phyloP scores from a whole-genome alignment of 2,797 vertebrate genomes.

The Macroramphosus scolopax region DNA sequence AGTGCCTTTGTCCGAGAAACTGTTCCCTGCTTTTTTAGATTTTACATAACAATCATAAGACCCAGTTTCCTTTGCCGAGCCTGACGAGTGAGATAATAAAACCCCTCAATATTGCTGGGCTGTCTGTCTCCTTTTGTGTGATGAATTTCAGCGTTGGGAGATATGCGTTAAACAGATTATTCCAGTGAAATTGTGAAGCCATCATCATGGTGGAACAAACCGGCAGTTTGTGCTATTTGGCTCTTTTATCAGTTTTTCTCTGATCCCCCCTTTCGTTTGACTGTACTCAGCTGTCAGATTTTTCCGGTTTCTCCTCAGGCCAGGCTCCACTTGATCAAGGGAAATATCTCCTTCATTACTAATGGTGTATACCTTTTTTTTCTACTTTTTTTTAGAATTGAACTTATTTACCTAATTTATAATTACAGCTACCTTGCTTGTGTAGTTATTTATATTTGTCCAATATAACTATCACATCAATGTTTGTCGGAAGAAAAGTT shows the following conservation, averaged over 20 bases:
- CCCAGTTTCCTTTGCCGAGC: slow-evolving; percentile 37
- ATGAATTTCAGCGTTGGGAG: slow-evolving; percentile 36
- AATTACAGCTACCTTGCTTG: slow-evolving; percentile 18
- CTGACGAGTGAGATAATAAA: slow-evolving; percentile 41
- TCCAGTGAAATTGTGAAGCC: slow-evolving; percentile 54
- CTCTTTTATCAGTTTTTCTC: slow-evolving; percentile 23
- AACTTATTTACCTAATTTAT: too few species aligned
- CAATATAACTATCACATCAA: slow-evolving; percentile 10
- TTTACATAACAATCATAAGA: slow-evolving; percentile 52
- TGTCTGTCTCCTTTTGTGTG: slow-evolving; percentile 58
- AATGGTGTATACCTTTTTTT: slow-evolving; percentile 7
- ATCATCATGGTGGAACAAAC: slow-evolving; percentile 27
- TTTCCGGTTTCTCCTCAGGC: slow-evolving; percentile 2
- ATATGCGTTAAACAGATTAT: slow-evolving; percentile 62
- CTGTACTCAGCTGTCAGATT: slow-evolving; percentile 30
- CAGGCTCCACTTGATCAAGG: neutral
- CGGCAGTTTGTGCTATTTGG: slow-evolving; percentile 46
- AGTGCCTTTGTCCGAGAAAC: slow-evolving; percentile 50
- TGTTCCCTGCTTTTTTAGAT: slow-evolving; percentile 29
- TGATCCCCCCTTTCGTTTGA: slow-evolving; percentile 28
- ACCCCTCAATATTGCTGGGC: slow-evolving; percentile 44
- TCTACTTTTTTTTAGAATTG: neutral
- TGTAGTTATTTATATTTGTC: slow-evolving; percentile 18
- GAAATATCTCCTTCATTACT: slow-evolving; percentile 19
- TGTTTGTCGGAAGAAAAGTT: slow-evolving; percentile 1